phyloP scores from a whole-genome alignment of 2,888 invertebrate species.

The Polylopha cassiicola region DNA sequence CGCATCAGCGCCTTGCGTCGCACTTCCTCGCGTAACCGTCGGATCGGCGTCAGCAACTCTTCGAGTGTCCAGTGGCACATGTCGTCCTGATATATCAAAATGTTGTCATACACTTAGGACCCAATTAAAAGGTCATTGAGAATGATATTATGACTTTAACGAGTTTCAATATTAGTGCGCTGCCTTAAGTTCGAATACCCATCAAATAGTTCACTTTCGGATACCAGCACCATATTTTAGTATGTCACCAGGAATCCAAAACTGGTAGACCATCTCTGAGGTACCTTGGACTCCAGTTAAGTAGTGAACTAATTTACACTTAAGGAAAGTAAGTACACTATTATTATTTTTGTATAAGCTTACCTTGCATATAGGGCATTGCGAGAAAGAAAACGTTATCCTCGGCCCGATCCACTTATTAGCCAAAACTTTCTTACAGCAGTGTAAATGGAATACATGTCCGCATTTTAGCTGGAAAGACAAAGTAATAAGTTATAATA shows the following conservation, averaged over 20 bases:
- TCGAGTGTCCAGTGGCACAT: conserved; percentile 89
- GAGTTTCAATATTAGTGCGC: too few species aligned
- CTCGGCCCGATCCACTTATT: conserved; percentile 96
- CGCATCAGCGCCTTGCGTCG: conserved; percentile 95
- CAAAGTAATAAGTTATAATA: too few species aligned
- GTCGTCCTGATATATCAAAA: conserved; percentile 73
- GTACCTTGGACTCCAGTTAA: too few species aligned
- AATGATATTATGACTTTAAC: too few species aligned
- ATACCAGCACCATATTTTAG: too few species aligned
- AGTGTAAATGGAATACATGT: conserved; percentile 96
- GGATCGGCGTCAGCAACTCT: conserved; percentile 88
- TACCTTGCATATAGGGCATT: conserved; percentile 98
- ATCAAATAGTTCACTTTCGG: too few species aligned
- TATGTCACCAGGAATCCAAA: too few species aligned
- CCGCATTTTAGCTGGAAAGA: conserved; percentile 90
- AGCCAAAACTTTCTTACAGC: conserved; percentile 89
- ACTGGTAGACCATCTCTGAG: too few species aligned
- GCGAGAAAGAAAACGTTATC: conserved; percentile 96
- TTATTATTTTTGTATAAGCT: conserved; percentile 24
- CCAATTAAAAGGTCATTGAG: too few species aligned
- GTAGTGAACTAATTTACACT: too few species aligned
- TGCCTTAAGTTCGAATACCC: too few species aligned
- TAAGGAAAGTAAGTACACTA: not conserved
- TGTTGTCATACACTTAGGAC: too few species aligned
- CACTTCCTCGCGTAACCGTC: conserved; percentile 91